A percentile compares a stretch with the other conserved stretches of the same genome.
These are phyloP conservation scores for Oreohelix idahoensis DNA, from an alignment of 1,140 invertebrate species.

Conservation along the genomic window DNA sequence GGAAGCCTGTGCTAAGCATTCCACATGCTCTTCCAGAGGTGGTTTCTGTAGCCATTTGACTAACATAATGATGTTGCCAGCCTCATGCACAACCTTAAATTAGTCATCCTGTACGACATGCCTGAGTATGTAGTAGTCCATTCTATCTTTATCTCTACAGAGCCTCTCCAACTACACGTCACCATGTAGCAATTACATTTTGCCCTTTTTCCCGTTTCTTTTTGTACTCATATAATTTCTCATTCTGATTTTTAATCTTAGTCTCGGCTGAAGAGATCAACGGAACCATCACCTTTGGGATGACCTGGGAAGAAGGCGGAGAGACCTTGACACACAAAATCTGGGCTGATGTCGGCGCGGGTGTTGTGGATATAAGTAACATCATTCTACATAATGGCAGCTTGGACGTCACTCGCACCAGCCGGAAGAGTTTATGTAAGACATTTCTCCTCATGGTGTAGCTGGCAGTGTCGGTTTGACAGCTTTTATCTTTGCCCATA, in stretches of 20 bases:
- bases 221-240: too few species aligned
- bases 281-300: not conserved
- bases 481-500: not conserved
- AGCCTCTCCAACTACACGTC: too few species aligned
- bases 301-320: not conserved
- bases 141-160: too few species aligned
- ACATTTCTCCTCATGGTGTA: not conserved
- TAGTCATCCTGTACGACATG: too few species aligned
- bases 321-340: not conserved
- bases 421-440: not conserved
- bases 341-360: not conserved
- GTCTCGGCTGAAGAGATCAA: not conserved
- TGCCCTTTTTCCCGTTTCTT: too few species aligned
- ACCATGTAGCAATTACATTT: too few species aligned
- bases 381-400: not conserved
- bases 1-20: too few species aligned
- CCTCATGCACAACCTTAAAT: too few species aligned
- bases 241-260: not conserved
- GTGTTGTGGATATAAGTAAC: not conserved
- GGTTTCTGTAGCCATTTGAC: too few species aligned
- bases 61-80: too few species aligned
- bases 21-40: too few species aligned
- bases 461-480: not conserved
- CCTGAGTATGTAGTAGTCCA: too few species aligned
- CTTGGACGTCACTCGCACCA: not conserved